These are phyloP conservation scores for Clinocottus analis DNA, from an alignment of 2,113 vertebrate species.

Conservation along the genomic window DNA sequence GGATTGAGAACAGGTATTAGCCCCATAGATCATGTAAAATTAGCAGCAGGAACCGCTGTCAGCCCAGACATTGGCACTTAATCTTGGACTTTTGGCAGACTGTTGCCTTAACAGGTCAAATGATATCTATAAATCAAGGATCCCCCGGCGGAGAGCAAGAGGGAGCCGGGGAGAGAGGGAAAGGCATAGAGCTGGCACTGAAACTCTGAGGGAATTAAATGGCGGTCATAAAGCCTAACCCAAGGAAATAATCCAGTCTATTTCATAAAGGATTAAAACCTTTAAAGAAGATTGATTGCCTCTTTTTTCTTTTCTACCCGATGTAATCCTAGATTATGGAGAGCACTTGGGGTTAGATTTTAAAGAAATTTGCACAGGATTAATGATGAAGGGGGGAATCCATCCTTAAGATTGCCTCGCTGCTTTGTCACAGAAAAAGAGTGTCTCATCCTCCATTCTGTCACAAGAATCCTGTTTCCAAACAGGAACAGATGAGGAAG, in stretches of 20 bases:
- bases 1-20: constrained; percentile 82
- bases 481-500: neutral
- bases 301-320: constrained; percentile 75
- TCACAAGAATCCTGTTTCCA: constrained; percentile 10
- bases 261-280: constrained; percentile 86
- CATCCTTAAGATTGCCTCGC: constrained; percentile 61
- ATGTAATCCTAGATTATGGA: constrained; percentile 85
- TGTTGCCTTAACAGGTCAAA: constrained; percentile 89
- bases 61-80: constrained; percentile 83
- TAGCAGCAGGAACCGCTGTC: constrained; percentile 85
- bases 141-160: constrained; percentile 67
- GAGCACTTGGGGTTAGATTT: constrained; percentile 76
- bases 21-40: constrained; percentile 87
- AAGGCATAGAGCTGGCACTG: constrained; percentile 54
- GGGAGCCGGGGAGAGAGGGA: constrained; percentile 54
- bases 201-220: constrained; percentile 79
- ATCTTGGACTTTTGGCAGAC: constrained; percentile 88
- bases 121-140: constrained; percentile 87
- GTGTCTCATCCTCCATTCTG: neutral
- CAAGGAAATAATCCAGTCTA: constrained; percentile 84
- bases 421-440: constrained; percentile 53
- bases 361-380: constrained; percentile 76
- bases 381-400: constrained; percentile 54
- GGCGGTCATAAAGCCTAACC: constrained; percentile 79
- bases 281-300: constrained; percentile 84